These are phyloP conservation scores for Echinometra lucunter DNA, from an alignment of 53 echinoderm and acorn worm genomes.

Conservation along the genomic window DNA sequence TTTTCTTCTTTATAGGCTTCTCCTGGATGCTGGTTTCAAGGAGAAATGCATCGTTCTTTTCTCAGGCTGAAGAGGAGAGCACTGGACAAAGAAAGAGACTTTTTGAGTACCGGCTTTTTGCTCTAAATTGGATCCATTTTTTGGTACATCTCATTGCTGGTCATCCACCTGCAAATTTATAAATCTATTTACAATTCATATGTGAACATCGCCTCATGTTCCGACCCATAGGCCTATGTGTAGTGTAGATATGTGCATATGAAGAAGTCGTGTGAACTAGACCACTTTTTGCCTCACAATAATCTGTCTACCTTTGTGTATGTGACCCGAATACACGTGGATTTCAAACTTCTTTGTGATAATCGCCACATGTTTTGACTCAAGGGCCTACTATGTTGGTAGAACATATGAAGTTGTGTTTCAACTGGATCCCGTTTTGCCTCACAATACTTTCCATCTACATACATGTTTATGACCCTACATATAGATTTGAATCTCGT, in stretches of 20 bases:
- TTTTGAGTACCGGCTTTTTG: neutral
- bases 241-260: neutral
- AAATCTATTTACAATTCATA: too few species aligned
- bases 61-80: neutral
- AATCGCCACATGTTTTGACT: too few species aligned
- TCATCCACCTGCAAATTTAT: neutral
- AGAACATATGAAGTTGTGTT: too few species aligned
- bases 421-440: too few species aligned
- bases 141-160: neutral
- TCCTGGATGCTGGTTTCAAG: slow-evolving; percentile 12
- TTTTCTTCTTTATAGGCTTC: neutral
- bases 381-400: too few species aligned
- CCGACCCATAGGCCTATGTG: neutral
- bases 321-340: too few species aligned
- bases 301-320: neutral
- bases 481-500: too few species aligned
- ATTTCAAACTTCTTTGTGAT: too few species aligned
- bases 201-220: neutral
- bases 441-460: too few species aligned
- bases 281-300: neutral
- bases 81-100: neutral
- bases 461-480: too few species aligned
- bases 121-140: neutral
- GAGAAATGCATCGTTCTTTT: slow-evolving; percentile 47
- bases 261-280: too few species aligned